These are phyloP conservation scores for Andrena flavipes DNA, from an alignment of 2,888 invertebrate genomes.

Conservation along the genomic window DNA sequence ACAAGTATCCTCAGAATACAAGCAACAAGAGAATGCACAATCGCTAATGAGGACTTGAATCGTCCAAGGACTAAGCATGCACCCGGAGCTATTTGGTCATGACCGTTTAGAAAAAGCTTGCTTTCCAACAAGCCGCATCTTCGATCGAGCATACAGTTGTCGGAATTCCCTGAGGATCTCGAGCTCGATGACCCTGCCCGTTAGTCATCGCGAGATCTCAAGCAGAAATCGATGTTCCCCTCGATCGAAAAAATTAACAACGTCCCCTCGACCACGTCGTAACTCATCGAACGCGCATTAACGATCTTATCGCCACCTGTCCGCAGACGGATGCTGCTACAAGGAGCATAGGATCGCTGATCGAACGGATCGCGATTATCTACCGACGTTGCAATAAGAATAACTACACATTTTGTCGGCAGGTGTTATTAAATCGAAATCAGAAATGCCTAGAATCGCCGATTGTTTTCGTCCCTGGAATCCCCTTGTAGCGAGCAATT, in stretches of 20 bases:
- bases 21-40: background rate
- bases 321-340: constrained; percentile 1
- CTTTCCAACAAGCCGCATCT: background rate
- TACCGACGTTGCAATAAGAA: too few species aligned
- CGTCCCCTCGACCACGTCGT: background rate
- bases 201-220: background rate
- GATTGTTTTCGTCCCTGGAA: background rate
- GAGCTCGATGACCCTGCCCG: constrained; percentile 32
- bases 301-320: background rate
- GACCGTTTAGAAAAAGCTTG: background rate
- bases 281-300: background rate
- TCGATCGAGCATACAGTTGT: background rate
- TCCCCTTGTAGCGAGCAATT: background rate
- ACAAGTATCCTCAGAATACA: background rate
- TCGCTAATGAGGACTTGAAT: background rate
- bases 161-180: constrained; percentile 16
- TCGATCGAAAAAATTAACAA: background rate
- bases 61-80: background rate
- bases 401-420: background rate
- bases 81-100: background rate
- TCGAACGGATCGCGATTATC: too few species aligned
- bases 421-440: background rate
- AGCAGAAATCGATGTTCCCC: background rate
- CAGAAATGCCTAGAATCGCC: background rate
- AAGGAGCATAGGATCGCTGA: background rate